A percentile compares a stretch with the other conserved stretches of the same genome.
phyloP scores from a whole-genome alignment of 2,888 invertebrate genomes.

The Lasioglossum marginatum region DNA sequence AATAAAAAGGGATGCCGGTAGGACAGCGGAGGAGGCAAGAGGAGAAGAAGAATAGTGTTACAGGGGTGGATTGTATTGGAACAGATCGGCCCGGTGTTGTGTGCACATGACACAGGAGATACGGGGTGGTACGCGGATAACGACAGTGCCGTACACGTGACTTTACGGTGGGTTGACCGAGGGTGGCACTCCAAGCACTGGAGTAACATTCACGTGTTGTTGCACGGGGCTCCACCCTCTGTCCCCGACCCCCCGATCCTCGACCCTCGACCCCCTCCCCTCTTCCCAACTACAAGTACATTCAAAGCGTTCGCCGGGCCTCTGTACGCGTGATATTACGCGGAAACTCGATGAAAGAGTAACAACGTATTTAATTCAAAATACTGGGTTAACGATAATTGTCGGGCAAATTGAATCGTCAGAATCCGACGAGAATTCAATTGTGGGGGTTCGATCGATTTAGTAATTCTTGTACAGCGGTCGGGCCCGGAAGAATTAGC shows the following conservation, averaged over 20 bases:
- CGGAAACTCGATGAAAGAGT: conserved; percentile 16
- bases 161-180: conserved; percentile 53
- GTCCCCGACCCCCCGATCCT: conserved; percentile 27
- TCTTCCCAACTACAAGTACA: not conserved
- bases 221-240: conserved; percentile 65
- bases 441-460: not conserved
- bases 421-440: not conserved
- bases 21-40: conserved; percentile 15
- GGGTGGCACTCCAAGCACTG: conserved; percentile 47
- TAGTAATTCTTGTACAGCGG: not conserved
- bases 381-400: conserved; percentile 26
- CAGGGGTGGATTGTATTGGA: conserved; percentile 47
- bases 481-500: not conserved
- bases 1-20: conserved; percentile 31
- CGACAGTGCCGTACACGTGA: conserved; percentile 76
- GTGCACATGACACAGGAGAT: conserved; percentile 73
- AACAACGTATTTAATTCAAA: conserved; percentile 24
- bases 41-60: conserved; percentile 37
- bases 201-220: conserved; percentile 74
- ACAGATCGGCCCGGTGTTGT: conserved; percentile 52
- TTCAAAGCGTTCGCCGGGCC: conserved; percentile 25
- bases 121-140: conserved; percentile 58
- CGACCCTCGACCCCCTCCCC: not conserved
- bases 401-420: conserved; percentile 3
- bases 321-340: conserved; percentile 11